Base-by-base conservation (phyloP, 2,888 invertebrate genomes). In the Craniophora ligustri region DNA sequence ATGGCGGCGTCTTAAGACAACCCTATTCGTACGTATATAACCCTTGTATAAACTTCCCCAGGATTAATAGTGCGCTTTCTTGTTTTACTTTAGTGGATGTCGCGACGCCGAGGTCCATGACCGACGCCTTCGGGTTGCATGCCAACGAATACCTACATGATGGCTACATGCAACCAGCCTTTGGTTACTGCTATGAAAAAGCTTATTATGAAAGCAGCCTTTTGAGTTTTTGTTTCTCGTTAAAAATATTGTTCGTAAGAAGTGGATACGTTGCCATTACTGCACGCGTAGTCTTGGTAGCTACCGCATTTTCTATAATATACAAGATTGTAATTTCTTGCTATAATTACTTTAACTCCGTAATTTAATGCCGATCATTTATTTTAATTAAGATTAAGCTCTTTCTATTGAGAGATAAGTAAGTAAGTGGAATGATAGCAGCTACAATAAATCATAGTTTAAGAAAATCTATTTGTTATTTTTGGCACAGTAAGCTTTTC, bases 51-150 rank as follows among this genome's bases (percentile, higher is more conserved):
- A 85, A 77, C 82, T 82, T 72, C 68, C 75, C 78, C 50, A 76
- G 78, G 81, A 85, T 85, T 85, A 87, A 85, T 86, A 87, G 82
- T 83, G 76, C 76, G 77, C 75, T 82, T 85, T 89, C 81, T 89
- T 87, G 84, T 87, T 88, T 85, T 82, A 81, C 84, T 86, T 84
- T 82, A 74, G 75, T 79, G 75, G 75, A 79, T 85, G 90, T 89
- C 89, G 86, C 87, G 87, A 84, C 86, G 79, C 56, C 72, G 83
- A 85, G 92, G 90, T 91, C 91, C 84, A 85, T 86, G 91, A 88
- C 91, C 91, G 87, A 86, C 85, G 86, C 86, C 84, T 79, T 84
- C 72, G 75, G 75, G 90, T 89, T 81, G 76, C 86, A 87, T 88
- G 76, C 84, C 82, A 81, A 92, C 89, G 82, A 71, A 82, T 86